phyloP scores from a whole-genome alignment of 2,113 vertebrate species.

The Oncorhynchus nerka region DNA sequence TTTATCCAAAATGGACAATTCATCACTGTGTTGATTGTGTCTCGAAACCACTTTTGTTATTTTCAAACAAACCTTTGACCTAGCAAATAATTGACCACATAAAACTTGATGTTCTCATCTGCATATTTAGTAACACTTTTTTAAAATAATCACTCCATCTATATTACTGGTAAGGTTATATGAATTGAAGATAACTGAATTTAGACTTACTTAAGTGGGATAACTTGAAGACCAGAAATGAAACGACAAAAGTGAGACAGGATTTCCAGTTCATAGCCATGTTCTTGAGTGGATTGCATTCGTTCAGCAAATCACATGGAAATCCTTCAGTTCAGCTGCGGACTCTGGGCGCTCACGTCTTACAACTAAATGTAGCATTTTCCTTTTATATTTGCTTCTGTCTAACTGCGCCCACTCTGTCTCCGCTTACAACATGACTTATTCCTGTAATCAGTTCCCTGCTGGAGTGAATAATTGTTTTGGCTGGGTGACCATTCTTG shows the following conservation, averaged over 20 bases:
- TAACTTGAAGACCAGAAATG: neutral
- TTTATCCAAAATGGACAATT: too few species aligned
- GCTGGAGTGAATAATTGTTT: too few species aligned
- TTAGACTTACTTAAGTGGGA: neutral
- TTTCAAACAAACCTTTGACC: neutral
- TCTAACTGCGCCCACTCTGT: too few species aligned
- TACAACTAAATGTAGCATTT: too few species aligned
- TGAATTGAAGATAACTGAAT: neutral
- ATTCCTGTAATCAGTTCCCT: too few species aligned
- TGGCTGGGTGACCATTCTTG: too few species aligned
- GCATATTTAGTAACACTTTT: neutral
- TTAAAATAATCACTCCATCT: neutral
- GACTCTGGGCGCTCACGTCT: too few species aligned
- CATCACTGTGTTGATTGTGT: neutral
- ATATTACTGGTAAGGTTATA: neutral
- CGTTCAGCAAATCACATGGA: too few species aligned
- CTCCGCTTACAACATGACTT: too few species aligned
- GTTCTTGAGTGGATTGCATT: neutral
- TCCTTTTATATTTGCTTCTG: too few species aligned
- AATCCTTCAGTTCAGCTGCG: too few species aligned
- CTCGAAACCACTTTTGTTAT: neutral
- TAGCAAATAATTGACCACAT: neutral
- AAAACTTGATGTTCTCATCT: neutral
- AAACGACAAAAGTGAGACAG: neutral
- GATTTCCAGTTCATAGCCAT: neutral